These are phyloP conservation scores for Drosophila simulans DNA, from an alignment of 1,140 invertebrate genomes.

Conservation along the genomic window DNA sequence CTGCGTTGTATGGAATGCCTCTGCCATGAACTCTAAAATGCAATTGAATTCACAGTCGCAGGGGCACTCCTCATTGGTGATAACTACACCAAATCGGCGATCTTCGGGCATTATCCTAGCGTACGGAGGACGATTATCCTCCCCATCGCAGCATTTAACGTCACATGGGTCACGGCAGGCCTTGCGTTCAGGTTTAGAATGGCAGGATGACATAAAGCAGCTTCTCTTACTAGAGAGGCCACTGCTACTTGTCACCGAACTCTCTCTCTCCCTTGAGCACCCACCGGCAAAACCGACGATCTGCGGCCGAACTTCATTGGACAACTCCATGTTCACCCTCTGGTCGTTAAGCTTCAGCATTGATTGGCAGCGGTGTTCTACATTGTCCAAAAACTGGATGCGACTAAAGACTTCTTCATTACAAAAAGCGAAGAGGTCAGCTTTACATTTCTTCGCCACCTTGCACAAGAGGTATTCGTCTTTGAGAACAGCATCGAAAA, in stretches of 20 bases:
- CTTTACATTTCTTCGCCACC: not conserved
- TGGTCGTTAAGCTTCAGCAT: not conserved
- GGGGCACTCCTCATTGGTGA: not conserved
- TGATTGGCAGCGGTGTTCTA: not conserved
- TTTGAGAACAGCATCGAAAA: not conserved
- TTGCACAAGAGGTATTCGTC: not conserved
- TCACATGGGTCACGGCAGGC: not conserved
- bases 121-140: not conserved
- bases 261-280: too few species aligned
- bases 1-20: not conserved
- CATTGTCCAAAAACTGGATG: not conserved
- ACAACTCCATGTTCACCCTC: too few species aligned
- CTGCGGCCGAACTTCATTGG: too few species aligned
- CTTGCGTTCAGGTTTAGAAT: too few species aligned
- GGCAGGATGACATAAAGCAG: too few species aligned
- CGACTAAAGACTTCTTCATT: not conserved
- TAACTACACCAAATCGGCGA: not conserved
- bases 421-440: not conserved
- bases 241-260: too few species aligned
- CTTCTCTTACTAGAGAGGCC: too few species aligned
- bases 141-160: not conserved
- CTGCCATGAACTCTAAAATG: not conserved
- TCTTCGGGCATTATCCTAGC: not conserved
- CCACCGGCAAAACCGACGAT: too few species aligned
- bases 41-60: not conserved